Evolutionary conservation across 1,140 invertebrate species (phyloP), one percentile per base, ranked within the genome.

Genomic region (Conopomorpha cramerella): DNA sequence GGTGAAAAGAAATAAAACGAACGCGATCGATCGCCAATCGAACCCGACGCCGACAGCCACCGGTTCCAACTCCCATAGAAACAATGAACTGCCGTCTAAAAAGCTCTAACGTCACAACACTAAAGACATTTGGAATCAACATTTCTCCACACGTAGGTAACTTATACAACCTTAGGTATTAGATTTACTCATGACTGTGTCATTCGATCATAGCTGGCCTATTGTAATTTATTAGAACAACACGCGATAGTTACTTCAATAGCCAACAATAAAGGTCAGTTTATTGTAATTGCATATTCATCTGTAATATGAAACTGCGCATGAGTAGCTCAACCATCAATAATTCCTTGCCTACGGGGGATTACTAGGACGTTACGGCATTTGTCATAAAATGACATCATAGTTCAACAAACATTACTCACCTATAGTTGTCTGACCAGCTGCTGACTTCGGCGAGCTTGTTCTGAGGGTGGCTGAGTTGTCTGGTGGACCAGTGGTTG

Each of bases 341-440:
- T 66, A 62, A 70, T 62, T 62, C 60, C 64, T 55, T 48, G 38
- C 52, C 37, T 49, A 46, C 46, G 49, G 31, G 39, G 43, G 46
- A 39, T 38, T 38, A 52, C 63, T 63, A 65, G 61, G 51, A 59
- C 15, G 32, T 40, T 23, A 13, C 31, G n/a, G n/a, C n/a, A n/a
- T n/a, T n/a, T n/a, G n/a, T n/a, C n/a, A n/a, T n/a, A n/a, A n/a
- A n/a, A n/a, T n/a, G n/a, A n/a, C n/a, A n/a, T n/a, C n/a, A n/a
- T n/a, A n/a, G n/a, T n/a, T n/a, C n/a, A n/a, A n/a, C n/a, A n/a
- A n/a, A n/a, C n/a, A n/a, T n/a, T n/a, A 27, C 66, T 76, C 48
- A 79, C 77, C 77, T 77, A 63, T 79, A 79, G 59, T 79, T 79
- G 59, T 79, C 77, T 36, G 73, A 61, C 77, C 77, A 79, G 3